Conservation (phyloP, 2,113 vertebrate genomes). For the Chaenocephalus aceratus region DNA sequence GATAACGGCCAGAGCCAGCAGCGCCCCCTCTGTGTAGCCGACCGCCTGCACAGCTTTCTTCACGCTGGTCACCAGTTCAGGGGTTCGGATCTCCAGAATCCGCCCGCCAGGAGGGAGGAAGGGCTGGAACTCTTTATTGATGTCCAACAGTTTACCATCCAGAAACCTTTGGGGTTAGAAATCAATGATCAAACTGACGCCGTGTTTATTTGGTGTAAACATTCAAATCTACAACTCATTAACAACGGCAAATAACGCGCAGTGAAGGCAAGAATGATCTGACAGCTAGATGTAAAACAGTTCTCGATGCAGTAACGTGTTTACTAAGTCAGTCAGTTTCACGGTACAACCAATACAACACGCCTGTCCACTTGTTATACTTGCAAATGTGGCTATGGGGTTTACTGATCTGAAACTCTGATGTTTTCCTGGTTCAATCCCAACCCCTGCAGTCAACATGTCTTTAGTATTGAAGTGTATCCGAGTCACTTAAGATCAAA, state of each 20-base stretch:
- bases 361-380: neutral
- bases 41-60: slow-evolving; percentile 94
- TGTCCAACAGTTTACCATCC: slow-evolving; percentile 96
- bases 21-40: slow-evolving; percentile 94
- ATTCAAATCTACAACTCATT: neutral
- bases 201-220: neutral
- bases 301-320: too few species aligned
- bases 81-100: slow-evolving; percentile 95
- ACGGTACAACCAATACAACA: neutral
- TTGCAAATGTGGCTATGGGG: neutral
- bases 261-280: too few species aligned
- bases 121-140: slow-evolving; percentile 96
- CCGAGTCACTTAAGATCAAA: too few species aligned
- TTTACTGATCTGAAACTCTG: too few species aligned
- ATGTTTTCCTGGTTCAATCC: too few species aligned
- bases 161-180: slow-evolving; percentile 87
- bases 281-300: too few species aligned
- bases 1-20: slow-evolving; percentile 95
- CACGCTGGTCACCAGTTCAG: slow-evolving; percentile 91
- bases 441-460: too few species aligned
- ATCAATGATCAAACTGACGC: neutral
- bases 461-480: too few species aligned
- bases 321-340: too few species aligned
- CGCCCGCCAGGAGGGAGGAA: slow-evolving; percentile 94
- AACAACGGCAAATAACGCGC: neutral